Base-by-base conservation (phyloP, 2,888 invertebrate species). In the Antitype chi region DNA sequence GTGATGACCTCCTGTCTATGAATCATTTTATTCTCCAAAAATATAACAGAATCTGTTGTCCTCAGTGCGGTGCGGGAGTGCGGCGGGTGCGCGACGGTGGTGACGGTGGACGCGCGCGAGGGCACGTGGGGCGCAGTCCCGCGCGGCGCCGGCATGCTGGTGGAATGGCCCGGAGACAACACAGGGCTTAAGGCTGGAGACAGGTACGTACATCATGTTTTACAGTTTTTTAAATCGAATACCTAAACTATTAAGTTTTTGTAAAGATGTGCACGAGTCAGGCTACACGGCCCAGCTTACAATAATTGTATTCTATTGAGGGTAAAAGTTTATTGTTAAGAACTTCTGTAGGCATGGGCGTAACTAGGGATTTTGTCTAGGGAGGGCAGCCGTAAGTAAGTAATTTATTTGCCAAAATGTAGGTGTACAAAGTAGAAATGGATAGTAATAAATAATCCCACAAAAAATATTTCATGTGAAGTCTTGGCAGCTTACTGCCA, bases 161-260 rank as follows among this genome's bases (percentile, higher is more conserved):
- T 99, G 59, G 98, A 98, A 86, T 99, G 99, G 99, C 98, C 98
- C 0, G 96, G 98, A 9, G 98, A 99, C 88, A 98, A 98, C 86
- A 97, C 98, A 60, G 97, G 97, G 4, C 95, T 99, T 68, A 97
- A 97, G 88, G 97, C 98, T 89, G 98, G 98, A 57, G 99, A 99
- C 96, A 97, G 98, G 98, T 98, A 78, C 32, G 87, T 78, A 20
- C n/a, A 25, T 38, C 25, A 52, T 28, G 25, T 20, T 28, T 47
- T 55, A 2, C 17, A 8, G 5, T 38, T 38, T 32, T 62, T 1
- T 38, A 6, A 38, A 38, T 38, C 38, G 38, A 38, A 38, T 38
- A 59, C 9, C 9, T 17, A 11, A 11, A 60, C 20, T 20, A 11
- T 11, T 6, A 1, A 1, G 8, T 60, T 28, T 60, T 60, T 60